phyloP scores from a whole-genome alignment of 1,140 invertebrate species.

The Augochlora pura region DNA sequence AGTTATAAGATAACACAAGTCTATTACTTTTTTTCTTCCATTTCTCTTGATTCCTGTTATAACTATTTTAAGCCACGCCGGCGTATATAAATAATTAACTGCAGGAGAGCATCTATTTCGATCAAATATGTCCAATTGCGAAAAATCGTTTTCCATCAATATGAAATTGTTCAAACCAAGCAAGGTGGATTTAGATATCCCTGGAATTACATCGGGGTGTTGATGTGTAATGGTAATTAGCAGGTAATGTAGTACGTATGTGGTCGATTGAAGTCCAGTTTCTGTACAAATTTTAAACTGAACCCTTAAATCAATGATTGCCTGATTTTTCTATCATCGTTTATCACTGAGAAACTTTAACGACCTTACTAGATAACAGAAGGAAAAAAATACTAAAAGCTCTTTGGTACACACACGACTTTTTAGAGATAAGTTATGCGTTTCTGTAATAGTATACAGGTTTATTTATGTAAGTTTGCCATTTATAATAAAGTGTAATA shows the following conservation, averaged over 20 bases:
- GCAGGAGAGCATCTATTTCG: constrained; percentile 20
- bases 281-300: constrained; percentile 35
- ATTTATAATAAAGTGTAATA: constrained; percentile 78
- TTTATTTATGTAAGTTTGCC: constrained; percentile 77
- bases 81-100: constrained; percentile 9
- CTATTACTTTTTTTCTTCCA: constrained; percentile 5
- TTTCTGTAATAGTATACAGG: constrained; percentile 76
- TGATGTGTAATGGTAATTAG: constrained; percentile 49
- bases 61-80: constrained; percentile 12
- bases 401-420: constrained; percentile 64
- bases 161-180: constrained; percentile 22
- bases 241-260: constrained; percentile 49
- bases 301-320: constrained; percentile 8
- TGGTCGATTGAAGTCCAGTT: constrained; percentile 30
- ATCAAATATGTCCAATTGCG: constrained; percentile 22
- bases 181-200: constrained; percentile 42
- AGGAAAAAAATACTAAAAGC: constrained; percentile 41
- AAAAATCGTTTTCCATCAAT: constrained; percentile 5
- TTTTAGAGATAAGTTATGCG: constrained; percentile 77
- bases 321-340: constrained; percentile 23
- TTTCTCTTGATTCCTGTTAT: constrained; percentile 12
- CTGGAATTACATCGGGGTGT: constrained; percentile 43
- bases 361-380: neutral
- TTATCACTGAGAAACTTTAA: neutral
- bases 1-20: constrained; percentile 18